Percentiles rank a stretch among this genome's conserved stretches.
These are phyloP conservation scores for Lithodes maja DNA, from an alignment of 2,888 invertebrate species.

Conservation along the genomic window DNA sequence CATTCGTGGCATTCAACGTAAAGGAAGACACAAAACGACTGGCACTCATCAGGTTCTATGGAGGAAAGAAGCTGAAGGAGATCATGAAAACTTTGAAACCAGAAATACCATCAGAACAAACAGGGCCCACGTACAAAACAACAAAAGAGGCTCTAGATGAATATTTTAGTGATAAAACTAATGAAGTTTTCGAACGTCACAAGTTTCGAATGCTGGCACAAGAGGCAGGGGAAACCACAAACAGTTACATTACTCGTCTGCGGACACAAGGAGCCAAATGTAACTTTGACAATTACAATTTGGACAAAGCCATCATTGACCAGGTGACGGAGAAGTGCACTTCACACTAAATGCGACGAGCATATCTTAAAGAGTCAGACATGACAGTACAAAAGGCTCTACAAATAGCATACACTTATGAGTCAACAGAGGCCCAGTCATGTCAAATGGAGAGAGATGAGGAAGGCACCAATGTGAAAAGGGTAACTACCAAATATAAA, in stretches of 20 bases:
- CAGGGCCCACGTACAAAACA: conserved; percentile 14
- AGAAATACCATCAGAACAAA: neutral
- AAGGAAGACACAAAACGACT: conserved; percentile 2
- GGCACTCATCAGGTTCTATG: conserved; percentile 10
- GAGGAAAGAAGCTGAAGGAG: conserved; percentile 1
- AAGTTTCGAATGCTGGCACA: conserved; percentile 12
- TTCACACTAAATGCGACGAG: conserved; percentile 27
- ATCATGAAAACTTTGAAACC: conserved; percentile 12
- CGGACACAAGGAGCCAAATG: neutral
- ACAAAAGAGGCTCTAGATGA: conserved; percentile 6
- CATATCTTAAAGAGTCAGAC: conserved; percentile 25
- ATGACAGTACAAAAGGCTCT: conserved; percentile 28
- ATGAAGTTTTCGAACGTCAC: conserved; percentile 11
- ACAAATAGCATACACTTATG: conserved; percentile 12
- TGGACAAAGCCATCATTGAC: conserved; percentile 15
- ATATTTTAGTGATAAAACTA: conserved; percentile 6
- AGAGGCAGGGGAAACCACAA: neutral
- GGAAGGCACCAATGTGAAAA: conserved; percentile 24
- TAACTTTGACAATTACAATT: conserved; percentile 8
- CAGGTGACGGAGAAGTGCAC: conserved; percentile 22
- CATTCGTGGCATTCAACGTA: neutral
- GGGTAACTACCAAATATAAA: conserved; percentile 1
- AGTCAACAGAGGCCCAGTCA: too few species aligned
- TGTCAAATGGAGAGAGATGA: too few species aligned
- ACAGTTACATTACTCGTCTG: too few species aligned